Base-by-base conservation (phyloP, 2,113 vertebrate genomes). In the Archocentrus centrarchus region DNA sequence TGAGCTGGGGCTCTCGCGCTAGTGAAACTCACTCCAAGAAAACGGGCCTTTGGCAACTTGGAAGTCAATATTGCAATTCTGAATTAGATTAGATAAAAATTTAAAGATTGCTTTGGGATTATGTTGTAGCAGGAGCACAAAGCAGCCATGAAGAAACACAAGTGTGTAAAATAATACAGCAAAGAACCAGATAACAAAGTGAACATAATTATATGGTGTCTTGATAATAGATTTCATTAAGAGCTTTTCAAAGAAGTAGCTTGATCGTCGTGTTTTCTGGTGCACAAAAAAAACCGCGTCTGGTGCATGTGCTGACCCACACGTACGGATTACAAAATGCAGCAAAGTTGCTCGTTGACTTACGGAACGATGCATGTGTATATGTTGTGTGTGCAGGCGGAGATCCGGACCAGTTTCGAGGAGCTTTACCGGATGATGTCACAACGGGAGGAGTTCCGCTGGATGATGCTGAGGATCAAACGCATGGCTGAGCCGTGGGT, bases 381-480 rank as follows among this genome's bases (percentile, higher is more conserved):
- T 37, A 30, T 2, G 7, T 10, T 63, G 32, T 80, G 80, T 59
- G 76, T 89, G 81, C 93, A 99, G 98, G 96, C 96, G 27, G 97
- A 98, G 94, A 96, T 98, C 86, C 97, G 97, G 27, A 97, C 97
- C 11, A 96, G 97, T 91, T 98, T 99, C 11, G 96, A 97, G 44
- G 96, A 97, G 92, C 97, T 99, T 75, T 98, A 99, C 90, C 97
- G 95, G 44, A 96, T 97, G 92, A 99, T 99, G 98, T 97, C 97
- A 1, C 96, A 96, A 68, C 96, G 97, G 0, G 98, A 99, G 93
- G 98, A 99, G 83, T 99, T 99, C 82, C 97, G 98, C 76, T 99
- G 98, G 98, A 99, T 99, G 98, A 97, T 97, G 95, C 85, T 99
- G 78, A 95, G 98, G 85, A 99, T 99, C 94, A 95, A 97, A 77